These are phyloP conservation scores for Tetramorium simillimum DNA, from an alignment of 1,140 invertebrate genomes.

Conservation along the genomic window DNA sequence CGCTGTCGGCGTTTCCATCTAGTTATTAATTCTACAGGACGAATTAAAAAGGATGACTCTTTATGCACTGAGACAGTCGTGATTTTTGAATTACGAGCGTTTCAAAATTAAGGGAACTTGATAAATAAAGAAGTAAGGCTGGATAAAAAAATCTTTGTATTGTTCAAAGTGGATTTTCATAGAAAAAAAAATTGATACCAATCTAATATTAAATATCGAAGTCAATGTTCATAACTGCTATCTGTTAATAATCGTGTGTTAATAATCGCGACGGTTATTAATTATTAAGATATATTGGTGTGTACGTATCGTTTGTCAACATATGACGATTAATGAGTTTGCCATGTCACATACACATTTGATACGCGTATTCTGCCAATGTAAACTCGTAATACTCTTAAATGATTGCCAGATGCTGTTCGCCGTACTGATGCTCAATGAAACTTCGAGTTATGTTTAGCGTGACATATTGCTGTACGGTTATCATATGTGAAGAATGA, in stretches of 20 bases:
- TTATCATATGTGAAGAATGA: background rate
- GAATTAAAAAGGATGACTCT: constrained; percentile 5
- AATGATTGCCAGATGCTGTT: constrained; percentile 64
- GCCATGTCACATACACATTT: constrained; percentile 27
- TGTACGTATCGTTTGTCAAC: constrained; percentile 63
- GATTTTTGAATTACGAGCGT: constrained; percentile 23
- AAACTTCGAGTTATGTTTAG: constrained; percentile 19
- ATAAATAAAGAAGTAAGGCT: background rate
- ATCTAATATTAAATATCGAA: background rate
- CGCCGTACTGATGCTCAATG: constrained; percentile 56
- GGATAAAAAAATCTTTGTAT: background rate
- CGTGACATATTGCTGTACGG: background rate
- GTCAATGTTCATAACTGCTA: constrained; percentile 57
- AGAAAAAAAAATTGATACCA: background rate
- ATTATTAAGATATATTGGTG: constrained; percentile 56
- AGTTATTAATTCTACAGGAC: constrained; percentile 27
- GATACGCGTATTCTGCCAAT: constrained; percentile 32
- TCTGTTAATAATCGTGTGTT: constrained; percentile 60
- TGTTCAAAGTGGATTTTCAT: constrained; percentile 14
- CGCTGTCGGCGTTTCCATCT: background rate
- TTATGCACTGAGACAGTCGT: background rate
- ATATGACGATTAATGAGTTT: constrained; percentile 60
- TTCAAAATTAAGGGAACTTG: background rate
- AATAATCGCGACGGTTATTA: constrained; percentile 55
- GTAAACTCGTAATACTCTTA: constrained; percentile 62